Base-by-base conservation (phyloP, 2,888 invertebrate genomes). In the Melinaea menophilus region DNA sequence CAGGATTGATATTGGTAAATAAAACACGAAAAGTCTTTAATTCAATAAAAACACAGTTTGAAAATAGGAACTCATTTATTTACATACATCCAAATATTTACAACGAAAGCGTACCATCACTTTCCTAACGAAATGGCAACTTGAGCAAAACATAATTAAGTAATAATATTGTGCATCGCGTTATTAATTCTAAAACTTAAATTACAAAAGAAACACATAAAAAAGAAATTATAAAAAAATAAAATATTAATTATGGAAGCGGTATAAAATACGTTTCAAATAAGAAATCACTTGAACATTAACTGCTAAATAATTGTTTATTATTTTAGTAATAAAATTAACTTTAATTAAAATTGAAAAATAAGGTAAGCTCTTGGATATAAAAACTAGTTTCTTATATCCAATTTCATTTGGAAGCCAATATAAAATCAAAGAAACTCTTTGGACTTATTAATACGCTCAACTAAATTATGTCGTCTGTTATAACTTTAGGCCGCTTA, bases 31-130 rank as follows among this genome's bases (percentile, higher is more conserved):
- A 12, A 41, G 37, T 22, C 11, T 35, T 55, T 59, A 22, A 63
- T 13, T 13, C 46, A 69, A 65, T 62, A 86, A 84, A 85, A 81
- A 88, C 84, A 87, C 79, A 73, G 66, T 69, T 61, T 67, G 67
- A 71, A 82, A 88, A 90, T 90, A 90, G 90, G 90, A 90, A 90
- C 90, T 90, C 82, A 73, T 90, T 89, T 90, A 90, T 88, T 89
- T 88, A 88, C 87, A 86, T 79, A 79, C 79, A 79, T 69, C 66
- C 63, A 64, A 71, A 72, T 88, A 88, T 88, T 83, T 86, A 88
- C 85, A 87, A 71, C 65, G 65, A 71, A 75, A 79, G 76, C 73
- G 22, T 22, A 22, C 75, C 73, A 73, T 76, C 77, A 74, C 78
- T 66, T 71, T 74, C 74, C 75, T 73, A 76, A 76, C 73, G 76